phyloP scores from a whole-genome alignment of 2,113 vertebrate species.

The Arizona elegans region DNA sequence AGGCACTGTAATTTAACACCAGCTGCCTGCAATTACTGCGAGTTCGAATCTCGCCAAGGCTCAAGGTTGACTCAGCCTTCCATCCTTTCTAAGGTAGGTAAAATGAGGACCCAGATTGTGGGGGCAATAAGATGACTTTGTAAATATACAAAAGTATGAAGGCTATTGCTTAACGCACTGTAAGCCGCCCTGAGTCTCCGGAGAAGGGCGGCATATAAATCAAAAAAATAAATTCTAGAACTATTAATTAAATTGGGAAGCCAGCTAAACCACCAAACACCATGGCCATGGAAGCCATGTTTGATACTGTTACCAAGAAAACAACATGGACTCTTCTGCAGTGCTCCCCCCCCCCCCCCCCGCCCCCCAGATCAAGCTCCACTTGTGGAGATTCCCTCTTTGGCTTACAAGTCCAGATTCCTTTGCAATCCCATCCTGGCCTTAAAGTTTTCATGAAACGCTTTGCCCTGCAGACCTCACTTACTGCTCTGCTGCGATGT shows the following conservation, averaged over 20 bases:
- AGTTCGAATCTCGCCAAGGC: too few species aligned
- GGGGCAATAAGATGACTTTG: too few species aligned
- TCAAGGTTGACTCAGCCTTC: too few species aligned
- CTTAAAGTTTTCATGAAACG: neutral
- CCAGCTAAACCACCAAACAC: neutral
- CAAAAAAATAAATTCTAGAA: neutral
- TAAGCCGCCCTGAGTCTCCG: too few species aligned
- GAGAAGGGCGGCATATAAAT: too few species aligned
- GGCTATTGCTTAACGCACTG: too few species aligned
- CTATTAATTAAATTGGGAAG: neutral
- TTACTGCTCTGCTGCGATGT: conserved; percentile 98
- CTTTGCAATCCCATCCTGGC: neutral
- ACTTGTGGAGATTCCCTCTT: neutral
- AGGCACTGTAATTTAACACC: too few species aligned
- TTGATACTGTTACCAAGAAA: neutral
- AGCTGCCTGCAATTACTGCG: too few species aligned
- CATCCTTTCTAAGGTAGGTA: too few species aligned
- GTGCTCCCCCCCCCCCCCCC: neutral
- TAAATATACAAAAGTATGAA: too few species aligned
- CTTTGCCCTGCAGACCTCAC: conserved; percentile 58
- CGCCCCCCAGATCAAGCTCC: neutral
- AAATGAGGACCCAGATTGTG: too few species aligned
- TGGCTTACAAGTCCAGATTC: neutral
- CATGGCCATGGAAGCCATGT: neutral
- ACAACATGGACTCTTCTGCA: neutral